Base-by-base conservation (phyloP, 2,797 vertebrate genomes). In the Hippocampus kuda region DNA sequence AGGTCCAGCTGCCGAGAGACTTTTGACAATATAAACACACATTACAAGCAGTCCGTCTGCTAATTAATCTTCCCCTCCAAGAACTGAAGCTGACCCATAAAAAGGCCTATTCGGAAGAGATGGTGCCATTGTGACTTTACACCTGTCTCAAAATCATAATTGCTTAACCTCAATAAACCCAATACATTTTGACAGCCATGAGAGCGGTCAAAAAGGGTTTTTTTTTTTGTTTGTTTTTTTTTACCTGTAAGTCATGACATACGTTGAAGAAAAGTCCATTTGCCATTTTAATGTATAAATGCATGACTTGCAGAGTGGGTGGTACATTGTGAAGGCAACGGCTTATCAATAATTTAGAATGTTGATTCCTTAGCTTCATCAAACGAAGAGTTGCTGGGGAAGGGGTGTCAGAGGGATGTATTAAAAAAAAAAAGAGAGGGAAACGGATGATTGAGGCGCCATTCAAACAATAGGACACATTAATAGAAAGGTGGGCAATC, bases 201-300 rank as follows among this genome's bases (percentile, higher is more conserved):
- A 71, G 69, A 34, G 5, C 74, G 70, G 70, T 80, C 80, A 24
- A 70, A 68, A 77, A 57, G 59, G 6, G 68, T 67, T 68, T 71
- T 67, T 22, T 78, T 73, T 71, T 67, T 22, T 78, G n/a, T n/a
- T n/a, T n/a, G n/a, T n/a, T n/a, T n/a, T n/a, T 71, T 67, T 22
- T 78, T 73, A 85, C 77, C 75, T 62, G 22, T 60, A 57, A 34
- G 60, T 71, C 53, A 70, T 76, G 75, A 83, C 54, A 79, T 77
- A 79, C 81, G 82, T 72, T 62, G 68, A 44, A 64, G 22, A 38
- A 41, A 42, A 26, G 4, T 20, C 15, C 0, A 20, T 61, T 38
- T 11, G 12, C 12, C n/a, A 46, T 79, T 86, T 81, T 87, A 84
- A 89, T 89, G 82, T 81, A 85, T 87, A 84, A 87, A 90, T 87